phyloP scores from a whole-genome alignment of 2,888 invertebrate genomes.

The Pristionchus mayeri region DNA sequence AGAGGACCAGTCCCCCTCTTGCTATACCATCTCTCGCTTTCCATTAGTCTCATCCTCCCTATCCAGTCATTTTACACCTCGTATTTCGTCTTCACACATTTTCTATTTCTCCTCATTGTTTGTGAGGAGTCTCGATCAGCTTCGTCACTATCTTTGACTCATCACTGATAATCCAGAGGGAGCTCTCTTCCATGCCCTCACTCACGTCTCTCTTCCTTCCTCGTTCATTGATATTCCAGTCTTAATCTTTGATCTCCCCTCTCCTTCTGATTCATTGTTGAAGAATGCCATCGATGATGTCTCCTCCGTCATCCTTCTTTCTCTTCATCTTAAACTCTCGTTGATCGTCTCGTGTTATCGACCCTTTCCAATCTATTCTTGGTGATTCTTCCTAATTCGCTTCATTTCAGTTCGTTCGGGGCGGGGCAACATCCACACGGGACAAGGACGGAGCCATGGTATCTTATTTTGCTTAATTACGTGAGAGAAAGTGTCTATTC shows the following conservation, averaged over 20 bases:
- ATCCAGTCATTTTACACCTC: not conserved
- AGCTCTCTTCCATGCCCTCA: not conserved
- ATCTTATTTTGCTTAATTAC: too few species aligned
- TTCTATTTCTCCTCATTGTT: not conserved
- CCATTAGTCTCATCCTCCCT: not conserved
- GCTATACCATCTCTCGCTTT: constrained; percentile 35
- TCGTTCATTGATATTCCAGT: not conserved
- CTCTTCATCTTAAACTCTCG: not conserved
- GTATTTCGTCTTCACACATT: not conserved
- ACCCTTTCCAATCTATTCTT: not conserved
- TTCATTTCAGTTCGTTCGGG: not conserved
- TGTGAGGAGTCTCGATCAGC: not conserved
- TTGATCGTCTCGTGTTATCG: not conserved
- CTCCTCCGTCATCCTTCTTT: not conserved
- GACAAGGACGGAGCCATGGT: too few species aligned
- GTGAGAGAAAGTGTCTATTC: too few species aligned
- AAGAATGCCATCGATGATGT: not conserved
- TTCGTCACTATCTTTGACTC: not conserved
- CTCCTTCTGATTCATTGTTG: not conserved
- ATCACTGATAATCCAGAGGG: constrained; percentile 10
- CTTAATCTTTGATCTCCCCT: not conserved
- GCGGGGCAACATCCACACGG: too few species aligned
- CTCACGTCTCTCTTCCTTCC: not conserved
- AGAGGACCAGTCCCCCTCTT: not conserved
- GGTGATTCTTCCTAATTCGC: not conserved